phyloP scores from a whole-genome alignment of 2,113 vertebrate genomes.

The Cyprinodon variegatus region DNA sequence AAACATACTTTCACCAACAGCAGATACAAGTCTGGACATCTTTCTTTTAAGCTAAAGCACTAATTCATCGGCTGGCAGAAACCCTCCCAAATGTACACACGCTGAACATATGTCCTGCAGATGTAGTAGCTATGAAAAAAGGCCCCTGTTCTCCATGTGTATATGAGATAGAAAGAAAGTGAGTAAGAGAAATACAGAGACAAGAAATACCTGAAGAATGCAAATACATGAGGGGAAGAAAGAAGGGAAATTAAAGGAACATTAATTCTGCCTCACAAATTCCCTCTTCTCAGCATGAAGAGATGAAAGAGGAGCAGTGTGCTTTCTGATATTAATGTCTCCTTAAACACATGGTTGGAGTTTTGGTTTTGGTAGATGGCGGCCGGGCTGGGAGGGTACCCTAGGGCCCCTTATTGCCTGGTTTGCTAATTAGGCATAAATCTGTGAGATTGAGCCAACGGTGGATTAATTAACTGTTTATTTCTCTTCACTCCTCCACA shows the following conservation, averaged over 20 bases:
- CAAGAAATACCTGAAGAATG: conserved; percentile 78
- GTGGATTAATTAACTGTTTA: conserved; percentile 79
- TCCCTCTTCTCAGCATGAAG: conserved; percentile 57
- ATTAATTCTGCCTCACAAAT: conserved; percentile 76
- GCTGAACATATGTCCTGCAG: conserved; percentile 65
- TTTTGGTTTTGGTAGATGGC: conserved; percentile 58
- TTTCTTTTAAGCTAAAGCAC: conserved; percentile 53
- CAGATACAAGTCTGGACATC: conserved; percentile 53
- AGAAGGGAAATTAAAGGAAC: conserved; percentile 79
- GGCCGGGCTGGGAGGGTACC: conserved; percentile 51
- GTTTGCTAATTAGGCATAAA: conserved; percentile 78
- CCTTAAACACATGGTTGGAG: conserved; percentile 63
- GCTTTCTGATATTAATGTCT: conserved; percentile 82
- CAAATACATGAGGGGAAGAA: conserved; percentile 79
- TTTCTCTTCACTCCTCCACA: conserved; percentile 74
- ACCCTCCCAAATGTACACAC: conserved; percentile 50
- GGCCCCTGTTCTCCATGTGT: conserved; percentile 52
- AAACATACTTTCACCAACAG: conserved; percentile 62
- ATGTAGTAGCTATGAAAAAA: conserved; percentile 70
- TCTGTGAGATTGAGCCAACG: conserved; percentile 66
- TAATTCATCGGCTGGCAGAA: conserved; percentile 53
- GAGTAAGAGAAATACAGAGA: conserved; percentile 48
- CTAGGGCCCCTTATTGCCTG: conserved; percentile 67
- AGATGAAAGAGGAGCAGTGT: conserved; percentile 79
- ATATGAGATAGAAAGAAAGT: conserved; percentile 20